Conservation (phyloP, 2,888 invertebrate genomes). For the Ectemnius cavifrons region DNA sequence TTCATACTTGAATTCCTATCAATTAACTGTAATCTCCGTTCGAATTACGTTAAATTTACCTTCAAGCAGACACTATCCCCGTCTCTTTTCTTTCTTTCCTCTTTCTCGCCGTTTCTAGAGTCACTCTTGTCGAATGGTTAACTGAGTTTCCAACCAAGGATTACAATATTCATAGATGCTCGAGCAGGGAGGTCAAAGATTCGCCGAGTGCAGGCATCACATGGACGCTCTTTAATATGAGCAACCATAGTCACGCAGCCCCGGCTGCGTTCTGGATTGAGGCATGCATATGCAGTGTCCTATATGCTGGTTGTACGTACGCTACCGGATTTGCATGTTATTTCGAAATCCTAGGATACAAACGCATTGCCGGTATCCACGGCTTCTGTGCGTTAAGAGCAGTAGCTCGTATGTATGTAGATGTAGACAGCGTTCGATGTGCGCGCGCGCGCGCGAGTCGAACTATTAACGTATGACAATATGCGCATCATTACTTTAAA, state of each 20-base stretch:
- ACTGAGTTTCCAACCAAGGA: constrained; percentile 67
- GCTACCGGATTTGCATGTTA: constrained; percentile 73
- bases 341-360: constrained; percentile 70
- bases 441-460: neutral
- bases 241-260: constrained; percentile 17
- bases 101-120: constrained; percentile 31
- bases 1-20: too few species aligned
- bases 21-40: too few species aligned
- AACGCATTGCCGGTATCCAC: constrained; percentile 67
- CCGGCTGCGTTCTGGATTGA: constrained; percentile 13
- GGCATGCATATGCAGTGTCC: constrained; percentile 47
- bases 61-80: neutral
- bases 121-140: constrained; percentile 40
- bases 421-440: neutral
- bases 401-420: constrained; percentile 5
- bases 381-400: constrained; percentile 46
- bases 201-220: neutral
- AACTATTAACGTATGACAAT: neutral
- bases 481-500: neutral
- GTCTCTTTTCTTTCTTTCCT: neutral
- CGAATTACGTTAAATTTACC: too few species aligned
- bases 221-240: constrained; percentile 17
- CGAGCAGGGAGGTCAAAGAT: constrained; percentile 44
- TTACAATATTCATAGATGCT: constrained; percentile 73
- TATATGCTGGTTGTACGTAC: constrained; percentile 29